Evolutionary conservation across 1,140 invertebrate species (phyloP), one percentile per base, ranked within the genome.

Genomic region (Habropoda laboriosa): DNA sequence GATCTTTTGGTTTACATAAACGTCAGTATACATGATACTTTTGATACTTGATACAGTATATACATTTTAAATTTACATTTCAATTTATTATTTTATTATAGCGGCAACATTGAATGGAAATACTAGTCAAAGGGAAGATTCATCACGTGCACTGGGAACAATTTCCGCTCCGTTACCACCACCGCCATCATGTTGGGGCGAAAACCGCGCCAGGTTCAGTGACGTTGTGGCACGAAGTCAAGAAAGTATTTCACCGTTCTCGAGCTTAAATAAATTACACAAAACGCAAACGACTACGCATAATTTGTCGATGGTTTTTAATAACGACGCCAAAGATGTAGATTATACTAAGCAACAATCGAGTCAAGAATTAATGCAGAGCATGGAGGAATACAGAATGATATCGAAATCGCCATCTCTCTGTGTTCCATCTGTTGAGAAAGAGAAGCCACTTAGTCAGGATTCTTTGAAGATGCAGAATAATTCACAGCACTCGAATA

Each of bases 171-270:
- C 80, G 27, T 79, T 84, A 55, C 90, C 84, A 64, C 92, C 89
- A 77, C 90, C 91, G 18, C 91, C 89, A 2, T 90, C 91, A 0
- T 90, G 89, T 51, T 94, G 94, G 94, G 91, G 92, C 58, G 93
- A 94, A 83, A 94, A 94, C 80, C 82, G 93, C 38, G 94, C 94
- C 0, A 93, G 89, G 67, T 95, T 95, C 77, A 95, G 94, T 71
- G 94, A 95, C 63, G 94, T 95, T 4, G 94, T 95, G 5, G 94
- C 94, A 5, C 87, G 93, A 6, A 93, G 87, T 87, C 91, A 90
- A 40, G 91, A 93, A 27, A 89, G 78, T 40, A 60, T 88, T 2
- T 89, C 88, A 0, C 64, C 84, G 2, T 90, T 88, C 40, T 86
- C 88, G 18, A 85, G 70, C 18, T 86, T 84, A 32, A 86, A 74